Evolutionary conservation across 2,797 vertebrate genomes (phyloP), one percentile per base, ranked within the genome.

Genomic region (Brotula barbata): DNA sequence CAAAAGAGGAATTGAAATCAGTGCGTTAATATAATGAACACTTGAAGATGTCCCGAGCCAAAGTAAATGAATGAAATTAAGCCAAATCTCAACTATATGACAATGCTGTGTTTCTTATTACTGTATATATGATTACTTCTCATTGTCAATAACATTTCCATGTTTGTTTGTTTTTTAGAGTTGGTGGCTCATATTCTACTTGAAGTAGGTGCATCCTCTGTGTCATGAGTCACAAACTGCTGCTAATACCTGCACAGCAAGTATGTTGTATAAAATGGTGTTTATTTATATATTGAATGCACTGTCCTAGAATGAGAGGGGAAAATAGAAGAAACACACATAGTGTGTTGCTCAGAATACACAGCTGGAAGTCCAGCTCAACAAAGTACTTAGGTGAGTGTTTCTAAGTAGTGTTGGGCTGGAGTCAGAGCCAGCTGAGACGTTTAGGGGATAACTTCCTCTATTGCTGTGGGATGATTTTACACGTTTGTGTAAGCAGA

Each of bases 381-480:
- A 63, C 41, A 46, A 46, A 48, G 39, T 81, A 87, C 80, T 83
- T 82, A 65, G 64, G 59, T 59, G 51, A 78, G 19, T 40, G 33
- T 58, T 80, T 62, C 71, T 73, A 77, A 73, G 86, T 84, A 83
- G 39, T 36, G 40, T 64, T 73, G 60, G 64, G 70, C 55, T 73
- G 46, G 62, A 58, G 75, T 64, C 60, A 60, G 49, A 70, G 39
- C 72, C 64, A 78, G 77, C 61, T 50, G 31, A 66, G 66, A 80
- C 51, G 52, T 86, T 84, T 86, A 86, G 82, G 58, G 85, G 84
- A 85, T 64, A 75, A 82, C 72, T 77, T 89, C 83, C 86, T 86
- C 81, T 84, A 79, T 82, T 62, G 63, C 58, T 63, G 59, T 68
- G 59, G 68, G 46, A 73, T 77, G 68, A 67, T 74, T 79, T 81